Conservation (phyloP, 1,140 invertebrate species). For the Leptonema lineaticorne region DNA sequence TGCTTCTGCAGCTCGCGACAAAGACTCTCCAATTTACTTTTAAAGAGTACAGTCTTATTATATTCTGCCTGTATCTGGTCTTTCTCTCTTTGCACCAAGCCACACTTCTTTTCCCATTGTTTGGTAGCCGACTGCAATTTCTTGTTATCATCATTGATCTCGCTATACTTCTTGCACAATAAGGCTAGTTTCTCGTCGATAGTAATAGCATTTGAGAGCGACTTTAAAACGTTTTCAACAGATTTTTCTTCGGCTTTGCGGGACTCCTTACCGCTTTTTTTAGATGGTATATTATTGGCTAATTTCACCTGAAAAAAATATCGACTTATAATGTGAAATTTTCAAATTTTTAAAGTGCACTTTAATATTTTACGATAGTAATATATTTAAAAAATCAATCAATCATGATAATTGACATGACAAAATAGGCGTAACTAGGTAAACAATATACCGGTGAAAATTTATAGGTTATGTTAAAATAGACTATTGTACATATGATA, state of each 20-base stretch:
- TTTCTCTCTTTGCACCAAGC: slow-evolving; percentile 71
- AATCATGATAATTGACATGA: background rate
- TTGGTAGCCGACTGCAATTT: slow-evolving; percentile 66
- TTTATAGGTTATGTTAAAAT: slow-evolving; percentile 5
- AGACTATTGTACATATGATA: background rate
- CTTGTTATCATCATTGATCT: slow-evolving; percentile 75
- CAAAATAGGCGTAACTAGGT: background rate
- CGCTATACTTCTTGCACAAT: slow-evolving; percentile 76
- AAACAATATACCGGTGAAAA: background rate
- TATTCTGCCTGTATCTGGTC: slow-evolving; percentile 81
- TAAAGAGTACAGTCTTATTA: slow-evolving; percentile 78
- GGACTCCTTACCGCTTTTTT: slow-evolving; percentile 45
- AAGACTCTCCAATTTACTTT: slow-evolving; percentile 79
- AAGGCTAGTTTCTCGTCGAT: slow-evolving; percentile 74
- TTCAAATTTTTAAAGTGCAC: background rate
- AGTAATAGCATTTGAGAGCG: slow-evolving; percentile 65
- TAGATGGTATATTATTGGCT: slow-evolving; percentile 23
- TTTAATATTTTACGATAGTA: background rate
- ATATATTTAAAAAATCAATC: background rate
- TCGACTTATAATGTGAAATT: slow-evolving; percentile 2
- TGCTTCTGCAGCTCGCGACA: slow-evolving; percentile 89
- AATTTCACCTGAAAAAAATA: slow-evolving; percentile 29
- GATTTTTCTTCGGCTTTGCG: slow-evolving; percentile 62
- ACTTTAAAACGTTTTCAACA: slow-evolving; percentile 67
- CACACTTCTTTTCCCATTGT: slow-evolving; percentile 65